Evolutionary conservation across 2,797 vertebrate genomes (phyloP).

Genomic region (Triplophysa bombifrons): DNA sequence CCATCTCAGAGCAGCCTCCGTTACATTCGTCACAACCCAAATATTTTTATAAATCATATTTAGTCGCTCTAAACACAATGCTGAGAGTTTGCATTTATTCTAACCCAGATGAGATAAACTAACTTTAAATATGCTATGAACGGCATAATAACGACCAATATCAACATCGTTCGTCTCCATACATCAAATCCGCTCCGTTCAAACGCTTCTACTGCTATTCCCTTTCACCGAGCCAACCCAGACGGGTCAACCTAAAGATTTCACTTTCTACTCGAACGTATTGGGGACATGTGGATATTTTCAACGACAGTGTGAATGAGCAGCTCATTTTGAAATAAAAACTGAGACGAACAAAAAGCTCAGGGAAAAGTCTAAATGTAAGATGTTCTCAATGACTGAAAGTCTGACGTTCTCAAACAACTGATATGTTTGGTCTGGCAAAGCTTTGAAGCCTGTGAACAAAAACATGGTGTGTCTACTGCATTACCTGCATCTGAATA

Average conservation of each 20-base stretch:
- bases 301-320: background rate
- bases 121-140: slow-evolving; percentile 66
- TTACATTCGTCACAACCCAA: slow-evolving; percentile 74
- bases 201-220: background rate
- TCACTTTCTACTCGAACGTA: background rate
- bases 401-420: slow-evolving; percentile 57
- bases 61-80: slow-evolving; percentile 72
- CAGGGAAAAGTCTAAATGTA: slow-evolving; percentile 41
- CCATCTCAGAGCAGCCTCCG: slow-evolving; percentile 73
- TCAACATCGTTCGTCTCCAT: slow-evolving; percentile 68
- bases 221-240: background rate
- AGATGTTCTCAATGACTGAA: slow-evolving; percentile 63
- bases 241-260: background rate
- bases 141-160: slow-evolving; percentile 70
- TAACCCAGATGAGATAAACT: slow-evolving; percentile 61
- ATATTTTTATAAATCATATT: slow-evolving; percentile 82
- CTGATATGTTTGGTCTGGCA: slow-evolving; percentile 70
- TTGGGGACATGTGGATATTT: slow-evolving; percentile 4
- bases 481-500: slow-evolving; percentile 74
- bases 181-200: slow-evolving; percentile 17
- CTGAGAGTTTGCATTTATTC: slow-evolving; percentile 69
- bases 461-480: slow-evolving; percentile 70
- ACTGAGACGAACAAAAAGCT: slow-evolving; percentile 48
- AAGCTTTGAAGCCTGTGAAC: slow-evolving; percentile 72
- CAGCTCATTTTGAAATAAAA: slow-evolving; percentile 43